Evolutionary conservation across 2,113 vertebrate species (phyloP).

Genomic region (Phrynosoma platyrhinos): DNA sequence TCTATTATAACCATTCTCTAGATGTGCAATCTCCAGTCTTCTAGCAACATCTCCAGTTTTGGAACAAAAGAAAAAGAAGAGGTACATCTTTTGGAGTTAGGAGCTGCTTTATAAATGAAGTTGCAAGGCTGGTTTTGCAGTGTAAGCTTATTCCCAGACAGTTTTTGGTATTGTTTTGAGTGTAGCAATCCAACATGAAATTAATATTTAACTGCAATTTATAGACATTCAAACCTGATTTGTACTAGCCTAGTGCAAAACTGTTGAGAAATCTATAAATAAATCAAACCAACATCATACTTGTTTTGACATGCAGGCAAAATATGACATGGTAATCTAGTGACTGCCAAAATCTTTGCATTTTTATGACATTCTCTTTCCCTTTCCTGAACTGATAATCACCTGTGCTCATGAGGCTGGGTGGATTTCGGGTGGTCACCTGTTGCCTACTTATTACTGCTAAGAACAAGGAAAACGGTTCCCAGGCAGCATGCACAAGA

Average conservation of each 20-base stretch:
- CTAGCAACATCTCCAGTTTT: neutral
- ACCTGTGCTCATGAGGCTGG: conserved; percentile 97
- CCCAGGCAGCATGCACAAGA: conserved; percentile 93
- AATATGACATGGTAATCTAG: neutral
- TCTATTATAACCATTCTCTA: neutral
- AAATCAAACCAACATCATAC: fast-evolving
- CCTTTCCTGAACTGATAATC: conserved; percentile 86
- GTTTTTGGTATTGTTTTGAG: neutral
- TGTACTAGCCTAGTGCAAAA: conserved; percentile 8
- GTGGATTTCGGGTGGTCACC: conserved; percentile 91
- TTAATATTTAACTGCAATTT: neutral
- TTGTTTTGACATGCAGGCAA: conserved; percentile 41
- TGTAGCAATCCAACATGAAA: neutral
- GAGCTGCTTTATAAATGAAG: neutral
- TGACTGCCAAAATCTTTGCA: conserved; percentile 49
- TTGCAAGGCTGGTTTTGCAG: neutral
- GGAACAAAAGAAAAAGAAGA: neutral
- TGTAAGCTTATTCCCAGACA: neutral
- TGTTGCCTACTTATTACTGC: conserved; percentile 96
- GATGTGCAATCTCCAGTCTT: no score
- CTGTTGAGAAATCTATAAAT: fast-evolving
- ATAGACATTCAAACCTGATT: neutral
- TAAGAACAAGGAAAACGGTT: conserved; percentile 92
- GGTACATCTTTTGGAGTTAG: neutral
- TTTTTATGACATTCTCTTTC: conserved; percentile 45